Base-by-base conservation (phyloP, 2,113 vertebrate species). In the Chaetura pelagica region DNA sequence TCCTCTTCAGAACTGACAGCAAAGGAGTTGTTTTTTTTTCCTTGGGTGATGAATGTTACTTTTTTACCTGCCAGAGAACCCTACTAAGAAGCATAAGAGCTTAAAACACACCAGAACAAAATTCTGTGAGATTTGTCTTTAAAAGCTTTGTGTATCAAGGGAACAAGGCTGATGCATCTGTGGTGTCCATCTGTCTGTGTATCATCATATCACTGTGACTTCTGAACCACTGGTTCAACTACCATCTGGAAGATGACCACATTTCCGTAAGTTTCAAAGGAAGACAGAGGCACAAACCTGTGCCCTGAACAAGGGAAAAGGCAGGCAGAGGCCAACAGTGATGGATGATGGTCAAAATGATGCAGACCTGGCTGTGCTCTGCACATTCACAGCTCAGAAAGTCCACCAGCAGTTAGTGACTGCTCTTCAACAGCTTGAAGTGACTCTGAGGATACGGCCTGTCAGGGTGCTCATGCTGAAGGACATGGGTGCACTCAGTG, bases 301-400 rank as follows among this genome's bases (percentile, higher is more conserved):
- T 6, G 30, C 10, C 38, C 55, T 40, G 52, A 63, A n/a, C 19
- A 59, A 54, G 57, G 9, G 3, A 49, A 52, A 77, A 46, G 21
- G 27, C 40, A 12, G 8, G 57, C 61, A 78, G 77, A 68, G 74
- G 44, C 8, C 57, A n/a, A 3, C 0, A 3, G 51, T 30, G 59
- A n/a, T 4, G 9, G 52, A 32, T 40, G 34, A 4, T 0, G 0
- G 23, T 18, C 62, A 1, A 2, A 3, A 20, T 0, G 1, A 22
- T 1, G 10, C 11, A 48, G 35, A 29, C 46, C 55, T 84, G 68
- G 68, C 66, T 1, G 0, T 1, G 9, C 17, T 59, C 4, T 7
- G 49, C 59, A 64, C 0, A 0, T 1, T 9, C 73, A 46, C 16
- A 20, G 67, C 68, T 71, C 59, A 61, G 18, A 29, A 42, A 62